These are phyloP conservation scores for Orthosia gothica DNA, from an alignment of 2,888 invertebrate genomes.

Conservation along the genomic window DNA sequence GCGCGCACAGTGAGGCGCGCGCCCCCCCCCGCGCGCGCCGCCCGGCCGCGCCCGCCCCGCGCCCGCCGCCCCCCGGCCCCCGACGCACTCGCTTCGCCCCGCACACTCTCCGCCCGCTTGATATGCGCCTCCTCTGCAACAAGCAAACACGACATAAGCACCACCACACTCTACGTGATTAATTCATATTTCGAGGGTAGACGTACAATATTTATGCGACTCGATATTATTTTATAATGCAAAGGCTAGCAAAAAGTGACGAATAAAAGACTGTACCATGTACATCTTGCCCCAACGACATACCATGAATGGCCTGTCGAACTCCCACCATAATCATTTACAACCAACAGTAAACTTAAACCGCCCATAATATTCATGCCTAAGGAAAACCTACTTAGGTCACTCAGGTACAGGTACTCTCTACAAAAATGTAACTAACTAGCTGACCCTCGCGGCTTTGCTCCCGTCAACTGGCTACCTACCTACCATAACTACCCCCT, in stretches of 20 bases:
- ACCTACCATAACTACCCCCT: too few species aligned
- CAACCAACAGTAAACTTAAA: too few species aligned
- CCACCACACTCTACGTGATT: too few species aligned
- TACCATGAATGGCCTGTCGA: not conserved
- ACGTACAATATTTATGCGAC: too few species aligned
- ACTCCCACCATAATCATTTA: not conserved
- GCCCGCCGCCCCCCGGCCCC: conserved; percentile 42
- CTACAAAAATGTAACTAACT: not conserved
- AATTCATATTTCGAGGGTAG: too few species aligned
- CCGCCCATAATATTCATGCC: not conserved
- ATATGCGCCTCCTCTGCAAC: conserved; percentile 80
- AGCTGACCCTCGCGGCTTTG: too few species aligned
- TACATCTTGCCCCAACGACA: not conserved
- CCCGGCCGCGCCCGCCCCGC: conserved; percentile 19
- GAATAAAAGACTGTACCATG: too few species aligned
- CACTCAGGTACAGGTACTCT: not conserved
- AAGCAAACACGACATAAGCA: not conserved
- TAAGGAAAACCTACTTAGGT: not conserved
- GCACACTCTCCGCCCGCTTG: conserved; percentile 69
- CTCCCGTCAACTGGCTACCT: too few species aligned
- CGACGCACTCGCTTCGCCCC: conserved; percentile 42
- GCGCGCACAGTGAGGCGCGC: conserved; percentile 36
- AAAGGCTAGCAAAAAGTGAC: too few species aligned
- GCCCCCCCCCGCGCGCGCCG: conserved; percentile 18
- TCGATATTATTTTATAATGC: too few species aligned